Percentiles rank a stretch among this genome's conserved stretches.
Evolutionary conservation across 1,140 invertebrate species (phyloP).

Genomic region (Camponotus vicinus): DNA sequence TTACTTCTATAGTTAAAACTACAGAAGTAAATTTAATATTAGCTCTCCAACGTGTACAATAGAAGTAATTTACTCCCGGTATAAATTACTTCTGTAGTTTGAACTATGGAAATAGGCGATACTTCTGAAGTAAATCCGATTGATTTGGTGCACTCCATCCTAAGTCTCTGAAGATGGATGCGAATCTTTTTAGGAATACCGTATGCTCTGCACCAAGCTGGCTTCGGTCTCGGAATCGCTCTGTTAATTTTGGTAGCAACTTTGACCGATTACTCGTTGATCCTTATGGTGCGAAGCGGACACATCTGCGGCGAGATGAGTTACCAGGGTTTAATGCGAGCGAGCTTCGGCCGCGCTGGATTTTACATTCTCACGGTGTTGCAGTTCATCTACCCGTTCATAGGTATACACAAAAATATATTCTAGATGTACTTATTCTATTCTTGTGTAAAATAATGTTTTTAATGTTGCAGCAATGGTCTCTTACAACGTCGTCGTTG

Average conservation of each 20-base stretch:
- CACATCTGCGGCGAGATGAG: constrained; percentile 93
- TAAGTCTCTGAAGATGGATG: background rate
- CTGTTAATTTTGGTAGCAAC: constrained; percentile 92
- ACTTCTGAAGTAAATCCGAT: too few relatives aligned
- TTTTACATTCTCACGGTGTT: constrained; percentile 92
- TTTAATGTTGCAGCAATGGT: constrained; percentile 92
- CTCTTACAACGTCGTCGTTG: constrained; percentile 96
- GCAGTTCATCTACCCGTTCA: constrained; percentile 95
- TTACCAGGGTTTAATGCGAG: constrained; percentile 94
- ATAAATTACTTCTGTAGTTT: too few relatives aligned
- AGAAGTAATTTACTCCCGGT: too few relatives aligned
- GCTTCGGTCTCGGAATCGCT: constrained; percentile 92
- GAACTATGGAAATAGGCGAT: too few relatives aligned
- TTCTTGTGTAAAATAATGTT: background rate
- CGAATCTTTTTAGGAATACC: constrained; percentile 89
- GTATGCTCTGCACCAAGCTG: constrained; percentile 93
- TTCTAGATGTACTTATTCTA: background rate
- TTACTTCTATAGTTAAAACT: too few relatives aligned
- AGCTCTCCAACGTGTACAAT: too few relatives aligned
- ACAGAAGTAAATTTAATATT: too few relatives aligned
- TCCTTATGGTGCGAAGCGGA: constrained; percentile 93
- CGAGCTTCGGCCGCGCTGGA: constrained; percentile 93
- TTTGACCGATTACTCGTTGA: constrained; percentile 94
- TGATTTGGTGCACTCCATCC: too few relatives aligned
- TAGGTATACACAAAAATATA: constrained; percentile 88